Evolutionary conservation across 1,140 invertebrate species (phyloP).

Genomic region (Drosophila novamexicana): DNA sequence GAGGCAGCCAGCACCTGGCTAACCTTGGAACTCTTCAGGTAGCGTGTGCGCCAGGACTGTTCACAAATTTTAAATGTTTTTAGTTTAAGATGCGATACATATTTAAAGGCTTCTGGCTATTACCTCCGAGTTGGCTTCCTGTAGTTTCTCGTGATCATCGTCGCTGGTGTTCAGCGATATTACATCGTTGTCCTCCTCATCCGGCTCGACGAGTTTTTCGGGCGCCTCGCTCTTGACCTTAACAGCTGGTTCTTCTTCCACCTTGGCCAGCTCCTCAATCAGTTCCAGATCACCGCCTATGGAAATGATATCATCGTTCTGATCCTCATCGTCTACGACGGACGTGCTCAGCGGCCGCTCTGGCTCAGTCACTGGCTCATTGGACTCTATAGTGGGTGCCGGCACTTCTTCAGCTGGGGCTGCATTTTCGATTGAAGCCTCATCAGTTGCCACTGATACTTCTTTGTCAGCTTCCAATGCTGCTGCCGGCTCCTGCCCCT

Average conservation of each 20-base stretch:
- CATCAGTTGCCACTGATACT: neutral
- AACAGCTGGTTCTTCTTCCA: slow-evolving; percentile 33
- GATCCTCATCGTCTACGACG: slow-evolving; percentile 69
- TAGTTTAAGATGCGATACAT: slow-evolving; percentile 1
- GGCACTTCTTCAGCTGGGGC: neutral
- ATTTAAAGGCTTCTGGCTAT: neutral
- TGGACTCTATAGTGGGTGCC: neutral
- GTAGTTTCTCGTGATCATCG: slow-evolving; percentile 70
- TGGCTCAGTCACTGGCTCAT: neutral
- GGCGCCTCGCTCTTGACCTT: slow-evolving; percentile 35
- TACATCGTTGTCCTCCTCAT: slow-evolving; percentile 74
- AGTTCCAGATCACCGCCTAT: slow-evolving; percentile 79
- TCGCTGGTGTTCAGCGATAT: slow-evolving; percentile 79
- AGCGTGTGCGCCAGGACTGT: slow-evolving; percentile 81
- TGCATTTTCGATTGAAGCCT: neutral
- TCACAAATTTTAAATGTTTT: neutral
- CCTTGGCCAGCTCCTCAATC: slow-evolving; percentile 72
- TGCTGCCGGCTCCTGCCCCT: slow-evolving; percentile 1
- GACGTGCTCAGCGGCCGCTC: slow-evolving; percentile 5
- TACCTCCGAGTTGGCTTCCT: slow-evolving; percentile 57
- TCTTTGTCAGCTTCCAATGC: slow-evolving; percentile 7
- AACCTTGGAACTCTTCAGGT: slow-evolving; percentile 86
- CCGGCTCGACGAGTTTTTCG: slow-evolving; percentile 30
- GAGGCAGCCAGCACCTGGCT: slow-evolving; percentile 86
- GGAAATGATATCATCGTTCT: slow-evolving; percentile 82